These are phyloP conservation scores for Spheniscus mendiculus DNA, from an alignment of 2,113 vertebrate genomes.

Conservation along the genomic window DNA sequence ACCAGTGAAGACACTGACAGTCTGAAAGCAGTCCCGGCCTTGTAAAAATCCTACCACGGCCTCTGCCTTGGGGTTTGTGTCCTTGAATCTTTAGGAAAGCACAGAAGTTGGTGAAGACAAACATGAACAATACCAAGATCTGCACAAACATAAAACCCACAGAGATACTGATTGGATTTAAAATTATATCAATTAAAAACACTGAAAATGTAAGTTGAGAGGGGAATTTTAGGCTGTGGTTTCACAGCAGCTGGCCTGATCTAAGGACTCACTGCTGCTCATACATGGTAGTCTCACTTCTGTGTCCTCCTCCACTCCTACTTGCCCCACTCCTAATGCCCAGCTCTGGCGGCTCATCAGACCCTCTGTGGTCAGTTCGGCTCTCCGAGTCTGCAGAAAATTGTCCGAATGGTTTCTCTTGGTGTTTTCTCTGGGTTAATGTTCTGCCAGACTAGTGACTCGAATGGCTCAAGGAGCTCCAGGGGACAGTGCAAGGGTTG, in stretches of 20 bases:
- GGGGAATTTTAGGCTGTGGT: neutral
- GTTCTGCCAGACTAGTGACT: neutral
- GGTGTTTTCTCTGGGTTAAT: neutral
- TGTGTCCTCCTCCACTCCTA: neutral
- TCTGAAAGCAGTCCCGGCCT: neutral
- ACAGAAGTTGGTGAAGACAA: neutral
- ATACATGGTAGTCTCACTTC: neutral
- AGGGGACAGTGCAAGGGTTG: neutral
- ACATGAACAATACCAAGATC: neutral
- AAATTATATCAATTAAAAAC: neutral
- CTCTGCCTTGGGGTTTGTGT: neutral
- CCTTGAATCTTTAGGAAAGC: neutral
- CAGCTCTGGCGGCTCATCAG: neutral
- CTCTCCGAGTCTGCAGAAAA: neutral
- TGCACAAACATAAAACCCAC: neutral
- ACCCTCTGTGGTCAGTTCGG: neutral
- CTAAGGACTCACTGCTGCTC: neutral
- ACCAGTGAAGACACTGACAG: neutral
- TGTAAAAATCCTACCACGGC: neutral
- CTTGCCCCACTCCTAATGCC: neutral
- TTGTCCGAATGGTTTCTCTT: neutral
- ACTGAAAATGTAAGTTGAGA: neutral
- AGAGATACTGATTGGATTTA: neutral
- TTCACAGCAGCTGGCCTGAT: neutral
- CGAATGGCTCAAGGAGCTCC: neutral